Percentiles rank a stretch among this genome's conserved stretches.
These are phyloP conservation scores for Ladona fulva DNA, from an alignment of 1,140 invertebrate species.

Conservation along the genomic window DNA sequence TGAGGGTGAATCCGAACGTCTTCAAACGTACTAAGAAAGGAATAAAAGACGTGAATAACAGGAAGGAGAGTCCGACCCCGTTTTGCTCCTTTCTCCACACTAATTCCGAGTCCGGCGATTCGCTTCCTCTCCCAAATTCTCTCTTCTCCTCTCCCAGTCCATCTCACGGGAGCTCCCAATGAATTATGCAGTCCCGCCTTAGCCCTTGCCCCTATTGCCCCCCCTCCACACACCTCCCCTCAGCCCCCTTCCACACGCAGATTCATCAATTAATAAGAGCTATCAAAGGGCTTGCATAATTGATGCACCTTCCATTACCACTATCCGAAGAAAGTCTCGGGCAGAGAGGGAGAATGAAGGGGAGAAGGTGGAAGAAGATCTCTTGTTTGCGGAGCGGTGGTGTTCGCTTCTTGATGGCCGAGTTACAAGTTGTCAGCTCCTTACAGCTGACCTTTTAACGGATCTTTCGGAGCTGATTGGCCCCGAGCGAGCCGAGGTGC, in stretches of 20 bases:
- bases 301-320: slow-evolving; percentile 34
- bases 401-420: no score
- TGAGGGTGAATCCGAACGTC: no score
- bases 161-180: neutral
- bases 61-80: neutral
- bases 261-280: slow-evolving; percentile 41
- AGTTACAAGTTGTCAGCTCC: no score
- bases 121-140: slow-evolving; percentile 13
- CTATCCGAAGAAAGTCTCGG: neutral
- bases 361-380: slow-evolving; percentile 4
- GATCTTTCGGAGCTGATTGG: no score
- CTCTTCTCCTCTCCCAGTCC: slow-evolving; percentile 19
- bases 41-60: neutral
- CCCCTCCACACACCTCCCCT: neutral
- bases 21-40: no score
- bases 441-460: no score
- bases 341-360: neutral
- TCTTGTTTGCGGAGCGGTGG: no score
- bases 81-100: neutral
- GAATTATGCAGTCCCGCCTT: slow-evolving; percentile 1
- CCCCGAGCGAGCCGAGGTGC: no score
- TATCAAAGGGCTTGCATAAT: slow-evolving; percentile 38
- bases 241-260: slow-evolving; percentile 33
- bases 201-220: neutral
- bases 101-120: neutral